Evolutionary conservation across 2,888 invertebrate genomes (phyloP), one percentile per base, ranked within the genome.

Genomic region (Zhengitettix transpicula): DNA sequence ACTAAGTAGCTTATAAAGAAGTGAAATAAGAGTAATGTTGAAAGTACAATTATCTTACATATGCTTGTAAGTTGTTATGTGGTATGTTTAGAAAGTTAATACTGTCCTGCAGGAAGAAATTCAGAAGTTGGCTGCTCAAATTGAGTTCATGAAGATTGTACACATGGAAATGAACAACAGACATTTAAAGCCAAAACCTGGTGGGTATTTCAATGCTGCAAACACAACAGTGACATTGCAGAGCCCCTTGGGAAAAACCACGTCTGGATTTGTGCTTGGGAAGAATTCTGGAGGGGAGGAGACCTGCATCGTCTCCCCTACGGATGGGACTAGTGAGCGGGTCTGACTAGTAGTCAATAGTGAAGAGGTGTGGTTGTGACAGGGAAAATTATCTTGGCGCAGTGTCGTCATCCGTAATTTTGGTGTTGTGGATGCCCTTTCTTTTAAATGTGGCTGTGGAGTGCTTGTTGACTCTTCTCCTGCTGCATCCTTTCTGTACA

Each of bases 161-260:
- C 89, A 91, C 69, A 92, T 93, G 92, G 89, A 91, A 74, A 84
- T 89, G 78, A 89, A 92, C 76, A 93, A 93, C 73, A 79, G 91
- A 9, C 92, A 92, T 72, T 75, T 93, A 66, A 87, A 89, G 67
- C 89, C 89, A 62, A 85, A 88, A 66, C 82, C 84, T 1, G 89
- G 89, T 17, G 85, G 89, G 1, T 89, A 89, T 74, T 90, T 90
- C 74, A 63, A 61, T 56, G 58, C 65, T 40, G 63, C 65, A 42
- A 64, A 63, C 60, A 61, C 65, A 14, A 57, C 64, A 41, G 63
- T 64, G 40, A 61, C 60, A 14, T 61, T 65, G 47, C 64, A 63
- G 60, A 60, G 60, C 42, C 64, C 64, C 42, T 52, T 61, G 56
- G 58, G 60, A 16, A 60, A 61, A 55, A 59, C 62, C 12, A 60